These are phyloP conservation scores for Pterostichus madidus DNA, from an alignment of 2,888 invertebrate species.

Conservation along the genomic window DNA sequence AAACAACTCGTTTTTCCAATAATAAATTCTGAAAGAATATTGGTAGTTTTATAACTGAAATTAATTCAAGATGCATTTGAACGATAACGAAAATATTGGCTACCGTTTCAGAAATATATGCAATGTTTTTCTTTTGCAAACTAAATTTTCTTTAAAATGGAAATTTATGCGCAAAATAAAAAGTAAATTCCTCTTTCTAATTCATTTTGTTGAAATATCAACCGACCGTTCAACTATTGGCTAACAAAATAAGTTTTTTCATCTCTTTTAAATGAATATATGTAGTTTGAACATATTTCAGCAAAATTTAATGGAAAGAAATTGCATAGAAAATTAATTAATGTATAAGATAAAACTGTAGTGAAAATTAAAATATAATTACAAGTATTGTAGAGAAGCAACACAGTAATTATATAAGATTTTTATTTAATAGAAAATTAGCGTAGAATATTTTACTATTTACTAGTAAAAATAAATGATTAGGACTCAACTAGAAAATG, in stretches of 20 bases:
- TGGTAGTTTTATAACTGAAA: constrained; percentile 2
- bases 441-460: not conserved
- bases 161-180: constrained; percentile 18
- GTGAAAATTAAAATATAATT: not conserved
- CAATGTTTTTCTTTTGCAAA: constrained; percentile 8
- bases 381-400: not conserved
- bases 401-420: not conserved
- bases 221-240: too few relatives aligned
- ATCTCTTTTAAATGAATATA: too few relatives aligned
- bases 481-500: not conserved
- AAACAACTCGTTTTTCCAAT: not conserved
- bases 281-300: too few relatives aligned
- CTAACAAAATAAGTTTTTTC: too few relatives aligned
- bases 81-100: not conserved
- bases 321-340: not conserved
- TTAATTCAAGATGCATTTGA: constrained; percentile 2
- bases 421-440: constrained; percentile 8
- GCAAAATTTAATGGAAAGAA: not conserved
- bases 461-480: not conserved
- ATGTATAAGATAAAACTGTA: not conserved
- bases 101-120: not conserved
- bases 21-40: not conserved
- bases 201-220: not conserved
- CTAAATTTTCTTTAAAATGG: constrained; percentile 1
- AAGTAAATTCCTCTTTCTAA: not conserved